Conservation (phyloP, 1,140 invertebrate species). For the Drosophila sechellia region DNA sequence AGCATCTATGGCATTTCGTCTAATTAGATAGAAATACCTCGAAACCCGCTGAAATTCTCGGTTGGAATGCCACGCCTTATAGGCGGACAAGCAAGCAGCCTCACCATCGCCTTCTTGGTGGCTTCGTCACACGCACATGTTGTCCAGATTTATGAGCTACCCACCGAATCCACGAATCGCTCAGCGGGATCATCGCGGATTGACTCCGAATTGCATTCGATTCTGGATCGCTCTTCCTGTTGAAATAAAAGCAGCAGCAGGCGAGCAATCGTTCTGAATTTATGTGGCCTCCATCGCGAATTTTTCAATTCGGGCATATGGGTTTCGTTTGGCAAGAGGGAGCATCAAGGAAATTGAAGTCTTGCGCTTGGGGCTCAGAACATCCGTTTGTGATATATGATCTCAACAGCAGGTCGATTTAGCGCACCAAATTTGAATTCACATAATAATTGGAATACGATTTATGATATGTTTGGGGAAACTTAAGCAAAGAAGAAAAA, state of each 20-base stretch:
- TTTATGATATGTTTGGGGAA: neutral
- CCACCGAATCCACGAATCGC: slow-evolving; percentile 41
- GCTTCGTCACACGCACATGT: slow-evolving; percentile 60
- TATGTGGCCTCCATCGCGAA: slow-evolving; percentile 28
- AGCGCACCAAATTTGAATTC: slow-evolving; percentile 9
- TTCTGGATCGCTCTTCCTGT: slow-evolving; percentile 57
- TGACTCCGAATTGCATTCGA: slow-evolving; percentile 39
- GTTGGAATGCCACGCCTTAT: slow-evolving; percentile 46
- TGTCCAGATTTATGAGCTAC: slow-evolving; percentile 60
- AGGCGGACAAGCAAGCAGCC: slow-evolving; percentile 26
- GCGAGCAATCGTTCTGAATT: slow-evolving; percentile 64
- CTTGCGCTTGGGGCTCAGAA: slow-evolving; percentile 5
- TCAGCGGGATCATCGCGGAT: slow-evolving; percentile 58
- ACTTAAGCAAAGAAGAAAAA: neutral
- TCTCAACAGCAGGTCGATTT: slow-evolving; percentile 12
- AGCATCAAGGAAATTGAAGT: slow-evolving; percentile 25
- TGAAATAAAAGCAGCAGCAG: slow-evolving; percentile 77
- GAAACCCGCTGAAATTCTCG: slow-evolving; percentile 56
- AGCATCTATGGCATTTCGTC: slow-evolving; percentile 79
- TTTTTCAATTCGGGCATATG: slow-evolving; percentile 30
- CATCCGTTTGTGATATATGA: slow-evolving; percentile 29
- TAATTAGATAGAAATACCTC: slow-evolving; percentile 72
- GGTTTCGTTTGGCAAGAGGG: slow-evolving; percentile 9
- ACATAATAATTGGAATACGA: slow-evolving; percentile 7
- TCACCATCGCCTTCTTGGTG: slow-evolving; percentile 37